Base-by-base conservation (phyloP, 2,113 vertebrate species). In the Mixornis gularis region DNA sequence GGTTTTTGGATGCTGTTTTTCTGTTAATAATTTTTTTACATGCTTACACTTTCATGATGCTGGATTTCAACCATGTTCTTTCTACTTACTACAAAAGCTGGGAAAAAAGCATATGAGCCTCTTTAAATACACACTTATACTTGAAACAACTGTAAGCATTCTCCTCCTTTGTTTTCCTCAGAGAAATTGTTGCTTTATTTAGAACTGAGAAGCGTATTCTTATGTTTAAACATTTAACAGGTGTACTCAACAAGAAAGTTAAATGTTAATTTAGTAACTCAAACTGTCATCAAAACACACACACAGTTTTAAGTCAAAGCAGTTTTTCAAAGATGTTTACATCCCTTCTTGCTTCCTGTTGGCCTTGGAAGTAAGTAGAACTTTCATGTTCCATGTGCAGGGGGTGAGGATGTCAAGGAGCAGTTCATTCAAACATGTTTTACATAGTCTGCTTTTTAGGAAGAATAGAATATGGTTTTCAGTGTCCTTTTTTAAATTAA, bases 191-290 rank as follows among this genome's bases (percentile, higher is more conserved):
- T 77, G 51, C 36, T 89, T 83, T 93, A 40, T 64, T 56, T 80
- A 52, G 24, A 26, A 27, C 29, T 46, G 41, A 59, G 36, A 65
- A 77, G 24, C 0, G 2, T 70, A 30, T 72, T 59, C 71, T 60
- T 64, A 16, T 64, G 68, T 79, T 94, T 91, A 94, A 94, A 73
- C 71, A 77, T 95, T 93, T 68, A 89, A 63, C 74, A 72, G 78
- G 43, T 87, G 8, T 77, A 43, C 41, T 53, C 46, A 63, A 55
- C 17, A 43, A 58, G 59, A 83, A 89, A 90, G 91, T 90, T 93
- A 90, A 87, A 85, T 70, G 76, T 77, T 89, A n/a, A 76, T 89
- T 72, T 89, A 92, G 48, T 91, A 94, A 79, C 81, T 82, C 34
- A 48, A 24, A 27, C 63, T 70, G 84, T 65, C 26, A 25, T 59